Base-by-base conservation (phyloP, 2,888 invertebrate species). In the Hypselothyrea guttata region DNA sequence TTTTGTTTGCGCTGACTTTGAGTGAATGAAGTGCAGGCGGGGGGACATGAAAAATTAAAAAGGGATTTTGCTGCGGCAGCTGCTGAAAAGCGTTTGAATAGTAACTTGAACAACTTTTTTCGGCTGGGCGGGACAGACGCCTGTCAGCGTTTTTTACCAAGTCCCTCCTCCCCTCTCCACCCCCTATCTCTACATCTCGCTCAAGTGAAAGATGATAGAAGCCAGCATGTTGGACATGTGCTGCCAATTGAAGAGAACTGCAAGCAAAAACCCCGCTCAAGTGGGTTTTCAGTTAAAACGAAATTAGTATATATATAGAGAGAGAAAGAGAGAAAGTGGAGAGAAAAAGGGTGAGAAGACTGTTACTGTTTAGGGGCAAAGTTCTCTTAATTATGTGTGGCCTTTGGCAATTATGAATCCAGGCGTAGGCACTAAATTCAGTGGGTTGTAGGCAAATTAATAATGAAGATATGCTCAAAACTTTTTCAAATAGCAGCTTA, bases 61-160 rank as follows among this genome's bases (percentile, higher is more conserved):
- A 82, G 78, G 85, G 78, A 79, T 77, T 71, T 74, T 68, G 64
- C 62, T 62, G 84, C 78, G 75, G 85, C 78, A 75, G 77, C 70
- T 84, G 83, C 63, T 84, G 70, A 78, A 74, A 73, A 69, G 55
- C 84, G 67, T 77, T 84, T 71, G 76, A 82, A 77, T 82, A 61
- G 73, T 76, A 77, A 74, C 82, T 84, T 66, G 75, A 82, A 68
- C 65, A 84, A 81, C 56, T 69, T 73, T 78, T 54, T 55, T 55
- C 16, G 46, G 30, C 16, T 16, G 11, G 22, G 12, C 7, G 13
- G 30, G 4, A 34, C 11, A 9, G 37, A n/a, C 35, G 35, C 34
- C 45, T 57, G 69, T 57, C 73, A 70, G 73, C 53, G 55, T 67
- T 70, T 61, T 60, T 45, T n/a, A n/a, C 41, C 46, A 35, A 71